phyloP scores from a whole-genome alignment of 1,140 invertebrate species.

The Drosophila teissieri region DNA sequence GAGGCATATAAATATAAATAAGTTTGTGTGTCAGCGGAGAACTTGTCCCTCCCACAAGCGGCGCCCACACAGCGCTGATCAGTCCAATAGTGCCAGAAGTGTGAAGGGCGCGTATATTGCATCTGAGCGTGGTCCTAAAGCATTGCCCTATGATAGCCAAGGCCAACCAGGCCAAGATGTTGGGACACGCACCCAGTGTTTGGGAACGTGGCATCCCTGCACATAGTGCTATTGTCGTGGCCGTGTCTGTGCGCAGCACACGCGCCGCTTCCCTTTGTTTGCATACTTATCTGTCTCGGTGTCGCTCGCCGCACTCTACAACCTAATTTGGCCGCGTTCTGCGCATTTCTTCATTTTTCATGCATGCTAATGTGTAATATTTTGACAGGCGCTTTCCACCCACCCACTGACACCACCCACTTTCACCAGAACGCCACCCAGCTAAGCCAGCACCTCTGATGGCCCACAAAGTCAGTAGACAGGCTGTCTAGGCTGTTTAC shows the following conservation, averaged over 20 bases:
- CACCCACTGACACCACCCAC: not conserved
- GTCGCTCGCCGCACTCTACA: constrained; percentile 27
- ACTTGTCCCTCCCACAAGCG: not conserved
- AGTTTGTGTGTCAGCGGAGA: constrained; percentile 6
- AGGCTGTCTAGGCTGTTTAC: constrained; percentile 42
- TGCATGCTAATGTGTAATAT: constrained; percentile 76
- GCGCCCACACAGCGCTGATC: not conserved
- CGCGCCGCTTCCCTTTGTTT: constrained; percentile 24
- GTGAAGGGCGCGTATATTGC: no score
- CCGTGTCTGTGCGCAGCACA: constrained; percentile 10
- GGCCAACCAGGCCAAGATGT: no score
- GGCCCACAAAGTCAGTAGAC: constrained; percentile 17
- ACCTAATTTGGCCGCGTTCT: constrained; percentile 69
- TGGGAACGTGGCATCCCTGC: not conserved
- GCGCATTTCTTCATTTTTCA: constrained; percentile 77
- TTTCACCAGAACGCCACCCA: not conserved
- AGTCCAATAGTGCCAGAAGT: not conserved
- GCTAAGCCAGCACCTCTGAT: constrained; percentile 12
- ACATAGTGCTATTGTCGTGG: not conserved
- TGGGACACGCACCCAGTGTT: no score
- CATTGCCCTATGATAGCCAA: no score
- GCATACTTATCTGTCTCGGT: constrained; percentile 30
- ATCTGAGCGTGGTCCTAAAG: no score
- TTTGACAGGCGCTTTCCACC: constrained; percentile 60
- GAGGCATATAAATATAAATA: constrained; percentile 17